Percentiles rank a stretch among this genome's conserved stretches.
Conservation (phyloP, 1,140 invertebrate genomes). For the Caerostris darwini region DNA sequence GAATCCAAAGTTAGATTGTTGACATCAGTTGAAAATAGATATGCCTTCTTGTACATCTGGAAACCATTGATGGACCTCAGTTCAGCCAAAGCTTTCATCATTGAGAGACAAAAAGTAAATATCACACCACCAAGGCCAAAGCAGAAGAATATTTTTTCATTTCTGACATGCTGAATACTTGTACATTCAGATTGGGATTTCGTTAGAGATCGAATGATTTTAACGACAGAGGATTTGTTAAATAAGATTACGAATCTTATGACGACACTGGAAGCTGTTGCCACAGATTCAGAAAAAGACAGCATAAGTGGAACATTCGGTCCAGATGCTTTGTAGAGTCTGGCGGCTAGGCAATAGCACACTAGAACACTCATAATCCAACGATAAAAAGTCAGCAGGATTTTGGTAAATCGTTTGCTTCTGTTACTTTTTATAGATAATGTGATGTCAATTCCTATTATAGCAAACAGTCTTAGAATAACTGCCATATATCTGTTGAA, state of each 20-base stretch:
- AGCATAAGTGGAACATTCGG: constrained; percentile 46
- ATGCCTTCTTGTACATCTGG: constrained; percentile 11
- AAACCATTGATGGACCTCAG: not conserved
- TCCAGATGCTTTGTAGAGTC: constrained; percentile 35
- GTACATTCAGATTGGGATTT: not conserved
- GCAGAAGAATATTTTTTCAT: not conserved
- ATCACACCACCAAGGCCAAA: not conserved
- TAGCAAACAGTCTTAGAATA: not conserved
- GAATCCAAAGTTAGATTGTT: not conserved
- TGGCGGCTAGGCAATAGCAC: not conserved
- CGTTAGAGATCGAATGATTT: not conserved
- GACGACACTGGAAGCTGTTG: constrained; percentile 35
- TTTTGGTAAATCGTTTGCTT: not conserved
- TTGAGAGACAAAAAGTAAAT: not conserved
- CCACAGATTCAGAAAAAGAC: constrained; percentile 35
- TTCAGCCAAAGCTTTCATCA: constrained; percentile 3
- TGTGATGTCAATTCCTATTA: constrained; percentile 27
- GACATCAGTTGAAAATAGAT: not conserved
- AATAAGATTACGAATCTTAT: constrained; percentile 7
- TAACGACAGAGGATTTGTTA: not conserved
- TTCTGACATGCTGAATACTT: not conserved
- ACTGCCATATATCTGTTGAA: not conserved
- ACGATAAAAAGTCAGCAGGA: not conserved
- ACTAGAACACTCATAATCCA: not conserved
- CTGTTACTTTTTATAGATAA: not conserved